Evolutionary conservation across 1,140 invertebrate species (phyloP), one percentile per base, ranked within the genome.

Genomic region (Diploscapter pachys): DNA sequence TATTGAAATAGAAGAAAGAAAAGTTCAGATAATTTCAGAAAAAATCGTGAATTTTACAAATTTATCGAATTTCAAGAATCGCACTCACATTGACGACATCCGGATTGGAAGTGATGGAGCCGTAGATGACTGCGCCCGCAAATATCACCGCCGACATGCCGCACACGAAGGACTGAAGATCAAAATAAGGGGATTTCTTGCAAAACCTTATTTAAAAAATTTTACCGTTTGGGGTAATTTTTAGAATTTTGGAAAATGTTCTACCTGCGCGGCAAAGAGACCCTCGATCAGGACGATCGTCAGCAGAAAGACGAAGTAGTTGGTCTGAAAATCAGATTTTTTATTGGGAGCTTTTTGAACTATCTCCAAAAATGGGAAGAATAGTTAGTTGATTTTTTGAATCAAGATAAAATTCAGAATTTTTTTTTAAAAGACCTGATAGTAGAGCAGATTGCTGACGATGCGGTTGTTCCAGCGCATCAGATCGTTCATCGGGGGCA

Each of bases 391-490:
- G 13, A 59, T 13, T 11, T 59, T 2, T 59, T 13, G 57, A 2
- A 11, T 13, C 57, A 13, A 31, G 31, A 48, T 31, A 31, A 1
- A 31, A 31, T 31, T 31, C 31, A 31, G 31, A 1, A 31, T 31
- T 31, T 31, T 31, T 31, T 31, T 31, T 31, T 0, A 31, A 31
- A 31, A 31, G 31, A 31, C 31, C 31, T 31, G 75, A 31, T 75
- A 76, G 70, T 76, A 76, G 3, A 76, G 63, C 3, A 76, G 70
- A 52, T 76, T 76, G n/a, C 69, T 63, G 13, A 76, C 72, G 48
- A 76, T 76, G 51, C 75, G 55, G 59, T 76, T 76, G 57, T 76
- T 76, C 75, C 75, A 76, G 52, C 48, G 11, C 8, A 56, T 53
- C 57, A 76, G 63, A 49, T 76, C 75, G 63, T 72, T 76, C 31